These are phyloP conservation scores for Poecilia picta DNA, from an alignment of 2,797 vertebrate species.

Conservation along the genomic window DNA sequence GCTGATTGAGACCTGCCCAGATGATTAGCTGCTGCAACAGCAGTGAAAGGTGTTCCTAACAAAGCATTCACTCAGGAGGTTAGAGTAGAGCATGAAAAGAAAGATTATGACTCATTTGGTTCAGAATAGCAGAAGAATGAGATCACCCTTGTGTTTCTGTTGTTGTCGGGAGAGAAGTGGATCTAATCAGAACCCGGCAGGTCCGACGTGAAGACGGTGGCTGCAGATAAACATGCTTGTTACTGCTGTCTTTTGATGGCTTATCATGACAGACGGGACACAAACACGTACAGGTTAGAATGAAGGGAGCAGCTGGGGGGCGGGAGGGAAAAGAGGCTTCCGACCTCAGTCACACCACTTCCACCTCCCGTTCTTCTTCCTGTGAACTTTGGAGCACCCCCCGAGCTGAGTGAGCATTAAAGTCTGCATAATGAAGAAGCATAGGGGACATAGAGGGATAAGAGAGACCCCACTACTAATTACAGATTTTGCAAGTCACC, in stretches of 20 bases:
- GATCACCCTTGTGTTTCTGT: slow-evolving; percentile 1
- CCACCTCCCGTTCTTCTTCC: slow-evolving; percentile 37
- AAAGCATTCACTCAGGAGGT: neutral
- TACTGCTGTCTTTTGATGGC: slow-evolving; percentile 52
- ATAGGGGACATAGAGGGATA: slow-evolving; percentile 27
- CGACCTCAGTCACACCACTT: slow-evolving; percentile 54
- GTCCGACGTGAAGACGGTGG: slow-evolving; percentile 25
- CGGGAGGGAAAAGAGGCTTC: slow-evolving; percentile 36
- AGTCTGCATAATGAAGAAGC: slow-evolving; percentile 38
- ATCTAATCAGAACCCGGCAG: slow-evolving; percentile 58
- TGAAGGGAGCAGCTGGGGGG: slow-evolving; percentile 29
- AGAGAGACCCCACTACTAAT: slow-evolving; percentile 34
- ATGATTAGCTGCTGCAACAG: neutral
- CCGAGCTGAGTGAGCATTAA: slow-evolving; percentile 57
- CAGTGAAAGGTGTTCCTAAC: neutral
- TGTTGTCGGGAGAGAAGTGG: slow-evolving; percentile 18
- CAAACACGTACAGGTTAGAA: slow-evolving; percentile 9
- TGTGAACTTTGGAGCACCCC: slow-evolving; percentile 65
- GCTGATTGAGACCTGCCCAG: neutral
- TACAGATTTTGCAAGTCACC: slow-evolving; percentile 19
- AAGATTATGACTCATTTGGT: neutral
- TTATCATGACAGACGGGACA: slow-evolving; percentile 56
- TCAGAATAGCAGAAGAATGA: slow-evolving; percentile 7
- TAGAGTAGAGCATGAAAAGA: slow-evolving; percentile 2
- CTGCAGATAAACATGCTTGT: slow-evolving; percentile 32